Base-by-base conservation (phyloP, 2,797 vertebrate species). In the Buphagus erythrorhynchus region DNA sequence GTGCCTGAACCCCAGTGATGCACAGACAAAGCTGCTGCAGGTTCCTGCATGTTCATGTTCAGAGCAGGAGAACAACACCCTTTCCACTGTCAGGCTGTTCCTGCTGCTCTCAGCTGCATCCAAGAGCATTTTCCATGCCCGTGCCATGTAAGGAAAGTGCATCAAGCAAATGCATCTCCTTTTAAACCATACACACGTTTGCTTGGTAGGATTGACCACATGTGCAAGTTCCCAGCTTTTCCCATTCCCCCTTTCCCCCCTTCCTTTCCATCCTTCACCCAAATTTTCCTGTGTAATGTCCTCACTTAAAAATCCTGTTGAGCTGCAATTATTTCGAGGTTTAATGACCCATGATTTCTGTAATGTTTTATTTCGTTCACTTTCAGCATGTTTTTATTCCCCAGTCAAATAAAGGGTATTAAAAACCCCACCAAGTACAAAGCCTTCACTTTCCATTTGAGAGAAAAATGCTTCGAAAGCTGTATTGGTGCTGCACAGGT, bases 361-460 rank as follows among this genome's bases (percentile, higher is more conserved):
- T 95, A 95, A 67, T 92, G 81, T 55, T 78, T 88, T 81, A 73
- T 95, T 91, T 96, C 86, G 48, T 90, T 96, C 90, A 65, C 76
- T 95, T 96, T 89, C 94, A 96, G 95, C 94, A 65, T 81, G 82
- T 93, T 97, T 95, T 93, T 95, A 94, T 94, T 96, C 93, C 94
- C 94, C 72, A 93, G 42, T 83, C 91, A 79, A 96, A 95, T 96
- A 88, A 71, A 74, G 52, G 49, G 51, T 86, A 90, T 94, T 89
- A 96, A 76, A 95, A 95, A 92, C 11, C 22, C 40, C 76, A 94
- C 78, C 42, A 89, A 95, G 91, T 95, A 92, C 94, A 96, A 96
- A 97, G 86, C 90, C 75, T 84, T 96, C 1, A 1, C 90, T 93
- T 96, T 89, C 85, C 85, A 86, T 93, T 84, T 82, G 81, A 73